Evolutionary conservation across 2,797 vertebrate species (phyloP).

Genomic region (Echeneis naucrates): DNA sequence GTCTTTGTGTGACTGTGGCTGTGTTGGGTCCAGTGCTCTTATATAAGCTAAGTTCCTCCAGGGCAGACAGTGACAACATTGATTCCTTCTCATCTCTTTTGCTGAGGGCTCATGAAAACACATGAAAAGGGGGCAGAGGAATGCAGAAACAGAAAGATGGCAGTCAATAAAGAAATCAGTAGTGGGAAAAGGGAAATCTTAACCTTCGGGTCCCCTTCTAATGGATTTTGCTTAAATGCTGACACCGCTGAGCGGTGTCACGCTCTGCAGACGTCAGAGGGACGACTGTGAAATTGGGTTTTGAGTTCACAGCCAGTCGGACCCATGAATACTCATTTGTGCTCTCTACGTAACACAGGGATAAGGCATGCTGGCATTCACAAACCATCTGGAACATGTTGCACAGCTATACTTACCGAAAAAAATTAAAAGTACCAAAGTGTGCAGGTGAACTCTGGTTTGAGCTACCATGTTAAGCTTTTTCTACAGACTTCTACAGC

Average conservation of each 20-base stretch:
- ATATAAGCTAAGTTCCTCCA: conserved; percentile 65
- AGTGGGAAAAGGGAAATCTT: not conserved
- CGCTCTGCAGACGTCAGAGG: conserved; percentile 6
- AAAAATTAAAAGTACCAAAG: conserved; percentile 67
- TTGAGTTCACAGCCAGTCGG: conserved; percentile 35
- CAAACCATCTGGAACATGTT: not conserved
- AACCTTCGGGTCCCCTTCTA: conserved; percentile 13
- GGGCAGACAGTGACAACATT: conserved; percentile 73
- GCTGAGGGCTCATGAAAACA: conserved; percentile 39
- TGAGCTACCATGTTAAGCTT: conserved; percentile 76
- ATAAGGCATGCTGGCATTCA: not conserved
- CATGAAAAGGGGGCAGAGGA: conserved; percentile 23
- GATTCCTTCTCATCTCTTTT: conserved; percentile 58
- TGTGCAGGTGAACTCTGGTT: conserved; percentile 61
- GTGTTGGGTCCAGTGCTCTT: conserved; percentile 60
- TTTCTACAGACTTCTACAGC: conserved; percentile 51
- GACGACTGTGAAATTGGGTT: conserved; percentile 19
- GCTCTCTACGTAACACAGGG: not conserved
- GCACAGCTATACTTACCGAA: conserved; percentile 77
- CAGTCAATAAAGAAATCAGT: not conserved
- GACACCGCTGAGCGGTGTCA: conserved; percentile 1
- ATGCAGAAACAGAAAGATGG: not conserved
- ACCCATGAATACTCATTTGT: not conserved
- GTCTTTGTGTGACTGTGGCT: conserved; percentile 52
- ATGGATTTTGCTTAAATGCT: conserved; percentile 2